Evolutionary conservation across 2,797 vertebrate genomes (phyloP), one percentile per base, ranked within the genome.

Genomic region (Muscicapa striata): DNA sequence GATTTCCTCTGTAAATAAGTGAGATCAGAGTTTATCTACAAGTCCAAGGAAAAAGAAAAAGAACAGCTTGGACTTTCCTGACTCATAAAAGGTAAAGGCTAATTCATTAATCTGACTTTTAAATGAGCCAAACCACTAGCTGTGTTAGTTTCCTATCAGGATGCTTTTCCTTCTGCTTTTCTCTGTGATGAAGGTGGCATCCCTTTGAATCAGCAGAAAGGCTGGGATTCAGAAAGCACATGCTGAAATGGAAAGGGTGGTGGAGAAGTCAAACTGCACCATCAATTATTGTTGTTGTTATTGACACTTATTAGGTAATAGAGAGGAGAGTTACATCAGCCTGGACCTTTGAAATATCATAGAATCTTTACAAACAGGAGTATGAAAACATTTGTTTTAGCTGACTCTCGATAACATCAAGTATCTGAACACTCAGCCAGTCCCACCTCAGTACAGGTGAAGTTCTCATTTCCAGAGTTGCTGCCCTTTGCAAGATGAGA

Each of bases 21-120:
- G 61, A 95, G 64, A 87, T 93, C 78, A 95, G 51, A 91, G 52
- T 64, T 67, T 90, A 62, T 22, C 36, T 76, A 24, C 11, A 69
- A 62, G 21, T 81, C 70, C 20, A 57, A 58, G 46, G 32, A 34
- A 38, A 83, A 26, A 54, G 27, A 46, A 10, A 30, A 78, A 72
- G 4, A 76, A 18, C 32, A 77, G 27, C 64, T 87, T 82, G 59
- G 67, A 87, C 74, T 94, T 92, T 93, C 72, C 61, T 72, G 68
- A 79, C 22, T 77, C 67, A 43, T 77, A 34, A 70, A 91, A 92
- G 63, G 63, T 84, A 77, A 95, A 89, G 64, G 34, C 38, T 85
- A 78, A 64, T 41, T 48, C 70, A 80, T 7, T 4, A 48, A 52
- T 40, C 36, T 78, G 51, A 30, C 32, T 90, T 82, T 87, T 74